A percentile compares a stretch with the other conserved stretches of the same genome.
These are phyloP conservation scores for Phodopus roborovskii DNA, from an alignment of 2,113 vertebrate species.

Conservation along the genomic window DNA sequence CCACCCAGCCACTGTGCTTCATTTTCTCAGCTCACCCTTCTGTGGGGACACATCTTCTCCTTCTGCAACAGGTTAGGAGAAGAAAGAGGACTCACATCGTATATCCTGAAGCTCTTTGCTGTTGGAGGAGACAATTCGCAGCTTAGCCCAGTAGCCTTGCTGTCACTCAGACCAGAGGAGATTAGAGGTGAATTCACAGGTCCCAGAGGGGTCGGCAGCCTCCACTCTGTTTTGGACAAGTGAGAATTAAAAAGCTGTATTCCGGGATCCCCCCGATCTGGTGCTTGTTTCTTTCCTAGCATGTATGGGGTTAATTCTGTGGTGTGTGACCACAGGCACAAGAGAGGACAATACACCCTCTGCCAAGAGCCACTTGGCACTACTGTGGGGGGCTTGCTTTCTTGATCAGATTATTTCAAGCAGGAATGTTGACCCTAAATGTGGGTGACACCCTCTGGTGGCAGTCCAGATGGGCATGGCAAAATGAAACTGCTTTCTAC, in stretches of 20 bases:
- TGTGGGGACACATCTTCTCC: neutral
- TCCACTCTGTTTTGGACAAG: slow-evolving; percentile 46
- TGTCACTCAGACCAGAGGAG: neutral
- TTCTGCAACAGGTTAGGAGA: neutral
- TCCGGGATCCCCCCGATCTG: accelerated
- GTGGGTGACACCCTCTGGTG: neutral
- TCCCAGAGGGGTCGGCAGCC: neutral
- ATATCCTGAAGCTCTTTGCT: neutral
- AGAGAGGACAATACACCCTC: neutral
- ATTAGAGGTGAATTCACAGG: neutral
- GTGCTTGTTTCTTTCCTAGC: accelerated
- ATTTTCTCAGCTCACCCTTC: neutral
- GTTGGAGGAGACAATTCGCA: neutral
- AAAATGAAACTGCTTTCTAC: neutral
- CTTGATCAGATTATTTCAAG: neutral
- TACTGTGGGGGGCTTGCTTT: neutral
- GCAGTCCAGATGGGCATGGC: neutral
- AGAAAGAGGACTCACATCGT: neutral
- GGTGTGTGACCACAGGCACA: accelerated
- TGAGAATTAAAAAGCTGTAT: neutral
- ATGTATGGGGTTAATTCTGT: neutral
- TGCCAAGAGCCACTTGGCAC: neutral
- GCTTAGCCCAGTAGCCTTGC: neutral
- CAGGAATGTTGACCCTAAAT: neutral
- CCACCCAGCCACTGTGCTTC: accelerated